Evolutionary conservation across 2,888 invertebrate genomes (phyloP).

Genomic region (Drosophila maculinotata): DNA sequence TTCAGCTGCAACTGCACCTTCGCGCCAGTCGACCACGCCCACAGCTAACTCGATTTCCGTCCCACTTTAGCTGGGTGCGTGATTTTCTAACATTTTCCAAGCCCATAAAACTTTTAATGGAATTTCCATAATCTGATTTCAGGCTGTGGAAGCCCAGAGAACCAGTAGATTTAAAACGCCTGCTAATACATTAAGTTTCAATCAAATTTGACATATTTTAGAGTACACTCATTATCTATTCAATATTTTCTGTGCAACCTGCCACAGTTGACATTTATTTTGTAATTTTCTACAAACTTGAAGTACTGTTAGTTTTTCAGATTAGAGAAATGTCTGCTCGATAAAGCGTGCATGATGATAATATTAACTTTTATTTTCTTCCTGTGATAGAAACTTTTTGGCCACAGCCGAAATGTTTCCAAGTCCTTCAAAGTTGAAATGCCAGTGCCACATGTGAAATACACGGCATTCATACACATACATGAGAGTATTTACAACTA

Average conservation of each 20-base stretch:
- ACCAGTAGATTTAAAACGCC: not conserved
- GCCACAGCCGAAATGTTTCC: conserved; percentile 21
- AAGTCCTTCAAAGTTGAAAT: conserved; percentile 59
- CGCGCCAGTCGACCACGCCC: conserved; percentile 14
- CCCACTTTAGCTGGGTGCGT: conserved; percentile 60
- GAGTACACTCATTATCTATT: not conserved
- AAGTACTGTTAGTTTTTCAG: too few relatives aligned
- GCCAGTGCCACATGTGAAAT: conserved; percentile 35
- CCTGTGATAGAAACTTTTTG: conserved; percentile 14
- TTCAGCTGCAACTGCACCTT: conserved; percentile 52
- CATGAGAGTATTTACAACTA: conserved; percentile 13
- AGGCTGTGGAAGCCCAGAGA: conserved; percentile 30
- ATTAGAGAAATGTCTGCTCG: too few relatives aligned
- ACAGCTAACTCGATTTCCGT: conserved; percentile 59
- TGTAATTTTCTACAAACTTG: too few relatives aligned
- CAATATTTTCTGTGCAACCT: not conserved
- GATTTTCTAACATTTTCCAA: conserved; percentile 68
- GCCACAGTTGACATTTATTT: not conserved
- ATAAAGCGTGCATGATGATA: not conserved
- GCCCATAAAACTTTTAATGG: conserved; percentile 71
- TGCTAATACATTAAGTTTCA: conserved; percentile 14
- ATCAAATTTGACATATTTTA: conserved; percentile 14
- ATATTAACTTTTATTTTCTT: not conserved
- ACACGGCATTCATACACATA: conserved; percentile 1
- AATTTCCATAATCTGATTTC: conserved; percentile 74